Evolutionary conservation across 1,140 invertebrate species (phyloP).

Genomic region (Drosophila lini): DNA sequence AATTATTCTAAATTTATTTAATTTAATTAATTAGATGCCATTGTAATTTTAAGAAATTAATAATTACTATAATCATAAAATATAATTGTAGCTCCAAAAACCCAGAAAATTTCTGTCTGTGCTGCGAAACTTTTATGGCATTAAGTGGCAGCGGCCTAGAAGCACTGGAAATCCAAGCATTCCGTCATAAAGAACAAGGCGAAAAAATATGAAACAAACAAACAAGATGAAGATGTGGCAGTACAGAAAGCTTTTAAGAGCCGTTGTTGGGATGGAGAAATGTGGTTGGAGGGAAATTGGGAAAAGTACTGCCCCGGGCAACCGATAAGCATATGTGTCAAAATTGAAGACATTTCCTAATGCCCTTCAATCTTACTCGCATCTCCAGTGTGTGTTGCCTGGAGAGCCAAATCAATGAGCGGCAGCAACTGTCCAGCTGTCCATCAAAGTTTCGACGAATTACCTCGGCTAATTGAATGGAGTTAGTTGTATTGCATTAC

Average conservation of each 20-base stretch:
- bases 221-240: slow-evolving; percentile 7
- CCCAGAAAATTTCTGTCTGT: not conserved
- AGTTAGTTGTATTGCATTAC: slow-evolving; percentile 8
- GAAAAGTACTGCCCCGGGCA: slow-evolving; percentile 4
- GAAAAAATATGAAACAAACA: slow-evolving; percentile 11
- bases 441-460: slow-evolving; percentile 36
- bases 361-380: slow-evolving; percentile 29
- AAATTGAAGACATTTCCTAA: slow-evolving; percentile 17
- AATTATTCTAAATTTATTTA: too few species aligned
- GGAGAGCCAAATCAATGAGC: slow-evolving; percentile 27
- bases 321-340: slow-evolving; percentile 26
- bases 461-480: slow-evolving; percentile 23
- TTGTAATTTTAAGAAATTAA: too few species aligned
- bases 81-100: not conserved
- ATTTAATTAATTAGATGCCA: too few species aligned
- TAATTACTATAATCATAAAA: too few species aligned
- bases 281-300: slow-evolving; percentile 3
- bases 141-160: not conserved
- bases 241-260: slow-evolving; percentile 21
- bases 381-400: slow-evolving; percentile 1
- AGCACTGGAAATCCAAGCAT: not conserved
- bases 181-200: slow-evolving; percentile 2
- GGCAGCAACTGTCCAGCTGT: slow-evolving; percentile 19
- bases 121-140: not conserved
- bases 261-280: not conserved